phyloP scores from a whole-genome alignment of 2,888 invertebrate genomes.

The Chrysolina haemoptera region DNA sequence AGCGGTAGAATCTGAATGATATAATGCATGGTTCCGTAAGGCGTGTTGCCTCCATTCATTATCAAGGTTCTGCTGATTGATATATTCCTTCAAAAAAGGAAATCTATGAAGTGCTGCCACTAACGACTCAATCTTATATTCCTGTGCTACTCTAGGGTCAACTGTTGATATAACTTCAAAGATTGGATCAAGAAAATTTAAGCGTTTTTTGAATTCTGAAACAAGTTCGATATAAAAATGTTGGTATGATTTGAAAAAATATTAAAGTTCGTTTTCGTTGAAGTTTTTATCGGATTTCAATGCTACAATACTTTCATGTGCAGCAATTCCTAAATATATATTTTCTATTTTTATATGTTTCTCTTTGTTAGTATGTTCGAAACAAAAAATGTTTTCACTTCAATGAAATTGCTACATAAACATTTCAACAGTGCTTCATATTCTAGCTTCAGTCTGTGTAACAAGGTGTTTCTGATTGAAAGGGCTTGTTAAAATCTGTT shows the following conservation, averaged over 20 bases:
- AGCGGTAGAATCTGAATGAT: not conserved
- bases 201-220: constrained; percentile 37
- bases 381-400: constrained; percentile 21
- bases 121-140: constrained; percentile 44
- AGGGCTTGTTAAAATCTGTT: constrained; percentile 53
- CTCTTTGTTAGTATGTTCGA: constrained; percentile 25
- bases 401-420: constrained; percentile 25
- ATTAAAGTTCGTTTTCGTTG: constrained; percentile 5
- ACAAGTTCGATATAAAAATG: constrained; percentile 41
- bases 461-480: constrained; percentile 52
- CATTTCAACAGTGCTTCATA: constrained; percentile 29
- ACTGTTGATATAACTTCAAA: constrained; percentile 48
- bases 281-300: constrained; percentile 13
- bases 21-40: constrained; percentile 1
- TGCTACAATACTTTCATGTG: constrained; percentile 14
- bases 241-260: constrained; percentile 32
- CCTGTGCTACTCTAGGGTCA: constrained; percentile 40
- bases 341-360: constrained; percentile 20
- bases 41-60: constrained; percentile 50
- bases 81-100: constrained; percentile 41
- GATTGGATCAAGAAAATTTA: constrained; percentile 46
- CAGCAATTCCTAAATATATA: constrained; percentile 34
- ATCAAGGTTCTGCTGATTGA: constrained; percentile 41
- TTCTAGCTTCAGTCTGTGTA: constrained; percentile 48
- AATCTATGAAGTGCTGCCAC: constrained; percentile 41